phyloP scores from a whole-genome alignment of 1,140 invertebrate species.

The Mactra quadrangularis region DNA sequence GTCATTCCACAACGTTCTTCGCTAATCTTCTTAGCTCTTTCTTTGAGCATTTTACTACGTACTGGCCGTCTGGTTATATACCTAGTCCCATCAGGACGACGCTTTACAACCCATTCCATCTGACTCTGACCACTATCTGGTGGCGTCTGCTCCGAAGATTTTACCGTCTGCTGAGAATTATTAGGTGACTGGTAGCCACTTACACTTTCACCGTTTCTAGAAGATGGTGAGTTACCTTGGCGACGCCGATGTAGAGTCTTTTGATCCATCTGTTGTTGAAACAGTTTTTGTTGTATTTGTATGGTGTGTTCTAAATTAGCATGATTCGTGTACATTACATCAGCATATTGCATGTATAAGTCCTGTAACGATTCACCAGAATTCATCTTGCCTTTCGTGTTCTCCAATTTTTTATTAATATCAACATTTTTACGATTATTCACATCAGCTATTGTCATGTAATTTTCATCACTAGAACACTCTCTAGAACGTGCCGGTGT shows the following conservation, averaged over 20 bases:
- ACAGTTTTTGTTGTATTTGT: conserved; percentile 89
- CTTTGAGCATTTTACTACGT: conserved; percentile 88
- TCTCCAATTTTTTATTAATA: conserved; percentile 50
- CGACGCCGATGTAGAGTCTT: conserved; percentile 64
- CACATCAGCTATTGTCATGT: conserved; percentile 61
- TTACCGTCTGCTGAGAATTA: conserved; percentile 51
- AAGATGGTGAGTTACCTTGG: conserved; percentile 52
- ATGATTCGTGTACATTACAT: conserved; percentile 89
- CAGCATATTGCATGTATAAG: conserved; percentile 81
- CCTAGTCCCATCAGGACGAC: conserved; percentile 90
- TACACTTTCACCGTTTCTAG: conserved; percentile 63
- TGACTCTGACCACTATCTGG: conserved; percentile 73
- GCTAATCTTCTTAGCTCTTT: conserved; percentile 88
- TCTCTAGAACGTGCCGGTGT: conserved; percentile 75
- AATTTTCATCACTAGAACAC: conserved; percentile 74
- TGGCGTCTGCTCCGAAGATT: conserved; percentile 64
- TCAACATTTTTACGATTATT: conserved; percentile 55
- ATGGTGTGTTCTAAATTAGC: conserved; percentile 90
- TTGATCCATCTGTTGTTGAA: conserved; percentile 85
- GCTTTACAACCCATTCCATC: conserved; percentile 93
- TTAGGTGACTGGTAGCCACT: conserved; percentile 71
- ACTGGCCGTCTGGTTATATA: conserved; percentile 91
- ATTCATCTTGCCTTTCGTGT: conserved; percentile 62
- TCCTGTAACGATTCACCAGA: conserved; percentile 80
- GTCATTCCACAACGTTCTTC: conserved; percentile 90